Conservation (phyloP, 2,888 invertebrate species). For the Lissocephala sabroskyi region DNA sequence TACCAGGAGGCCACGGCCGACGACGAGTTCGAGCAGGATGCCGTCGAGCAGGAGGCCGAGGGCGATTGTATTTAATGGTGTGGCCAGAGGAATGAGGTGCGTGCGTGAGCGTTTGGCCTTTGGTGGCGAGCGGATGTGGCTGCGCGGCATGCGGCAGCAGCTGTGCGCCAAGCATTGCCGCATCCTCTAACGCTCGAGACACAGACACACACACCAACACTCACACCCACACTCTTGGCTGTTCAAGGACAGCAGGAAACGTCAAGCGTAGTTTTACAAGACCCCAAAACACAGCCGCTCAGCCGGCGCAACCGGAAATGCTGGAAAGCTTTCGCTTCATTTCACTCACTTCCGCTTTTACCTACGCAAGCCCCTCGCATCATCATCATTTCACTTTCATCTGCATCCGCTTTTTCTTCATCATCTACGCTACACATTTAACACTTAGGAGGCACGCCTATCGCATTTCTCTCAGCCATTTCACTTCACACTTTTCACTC, state of each 20-base stretch:
- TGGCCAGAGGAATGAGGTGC: slow-evolving; percentile 66
- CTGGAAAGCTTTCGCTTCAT: slow-evolving; percentile 34
- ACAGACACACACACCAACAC: slow-evolving; percentile 7
- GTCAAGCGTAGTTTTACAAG: slow-evolving; percentile 56
- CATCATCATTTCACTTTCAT: slow-evolving; percentile 15
- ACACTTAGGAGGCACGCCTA: slow-evolving; percentile 56
- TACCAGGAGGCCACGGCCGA: slow-evolving; percentile 93
- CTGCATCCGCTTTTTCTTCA: neutral
- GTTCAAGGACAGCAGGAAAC: slow-evolving; percentile 37
- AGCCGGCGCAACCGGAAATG: slow-evolving; percentile 37
- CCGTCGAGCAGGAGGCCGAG: slow-evolving; percentile 77
- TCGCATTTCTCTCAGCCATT: slow-evolving; percentile 65
- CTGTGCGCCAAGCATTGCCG: slow-evolving; percentile 49
- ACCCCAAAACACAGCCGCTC: neutral
- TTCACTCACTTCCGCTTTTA: slow-evolving; percentile 11
- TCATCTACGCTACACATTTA: slow-evolving; percentile 53
- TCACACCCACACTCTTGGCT: neutral
- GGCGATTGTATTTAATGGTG: slow-evolving; percentile 73
- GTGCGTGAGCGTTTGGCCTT: slow-evolving; percentile 49
- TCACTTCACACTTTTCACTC: slow-evolving; percentile 17
- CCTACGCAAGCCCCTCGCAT: slow-evolving; percentile 12
- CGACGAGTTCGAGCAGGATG: slow-evolving; percentile 89
- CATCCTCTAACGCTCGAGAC: slow-evolving; percentile 41
- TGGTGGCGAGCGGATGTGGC: slow-evolving; percentile 38
- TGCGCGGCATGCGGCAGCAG: slow-evolving; percentile 46